Percentiles rank a stretch among this genome's conserved stretches.
These are phyloP conservation scores for Pogonophryne albipinna DNA, from an alignment of 2,797 vertebrate species.

Conservation along the genomic window DNA sequence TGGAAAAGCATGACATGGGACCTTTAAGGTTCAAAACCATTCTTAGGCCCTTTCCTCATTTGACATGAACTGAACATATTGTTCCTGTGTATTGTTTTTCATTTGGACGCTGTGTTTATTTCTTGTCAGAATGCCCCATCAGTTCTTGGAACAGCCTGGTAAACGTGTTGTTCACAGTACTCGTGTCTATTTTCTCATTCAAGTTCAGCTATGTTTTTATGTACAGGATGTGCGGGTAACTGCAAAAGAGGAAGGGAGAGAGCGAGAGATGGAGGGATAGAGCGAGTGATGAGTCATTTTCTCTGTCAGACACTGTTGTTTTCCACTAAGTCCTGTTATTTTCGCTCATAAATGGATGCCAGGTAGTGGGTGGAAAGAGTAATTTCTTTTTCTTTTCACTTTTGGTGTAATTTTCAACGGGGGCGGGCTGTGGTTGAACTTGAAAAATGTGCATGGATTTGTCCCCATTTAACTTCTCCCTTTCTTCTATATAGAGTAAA, in stretches of 20 bases:
- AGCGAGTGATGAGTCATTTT: slow-evolving; percentile 82
- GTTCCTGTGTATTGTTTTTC: background rate
- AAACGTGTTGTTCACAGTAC: slow-evolving; percentile 31
- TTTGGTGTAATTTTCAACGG: slow-evolving; percentile 77
- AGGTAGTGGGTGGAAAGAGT: slow-evolving; percentile 80
- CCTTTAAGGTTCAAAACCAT: background rate
- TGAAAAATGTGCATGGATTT: slow-evolving; percentile 67
- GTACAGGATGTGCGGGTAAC: slow-evolving; percentile 76
- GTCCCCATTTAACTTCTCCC: slow-evolving; percentile 56
- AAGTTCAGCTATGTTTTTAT: slow-evolving; percentile 68
- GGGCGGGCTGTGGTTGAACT: slow-evolving; percentile 68
- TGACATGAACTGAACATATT: background rate
- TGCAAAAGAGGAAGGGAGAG: slow-evolving; percentile 63
- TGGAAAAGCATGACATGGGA: too few species aligned
- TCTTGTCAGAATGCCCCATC: background rate
- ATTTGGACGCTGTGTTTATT: slow-evolving; percentile 20
- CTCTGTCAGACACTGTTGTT: slow-evolving; percentile 82
- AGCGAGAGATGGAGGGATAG: slow-evolving; percentile 59
- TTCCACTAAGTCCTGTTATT: slow-evolving; percentile 82
- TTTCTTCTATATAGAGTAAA: slow-evolving; percentile 39
- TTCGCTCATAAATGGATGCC: slow-evolving; percentile 79
- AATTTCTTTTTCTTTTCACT: slow-evolving; percentile 69
- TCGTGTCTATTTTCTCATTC: slow-evolving; percentile 45
- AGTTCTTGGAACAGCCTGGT: slow-evolving; percentile 52
- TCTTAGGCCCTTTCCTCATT: background rate